Conservation (phyloP, 2,888 invertebrate species). For the Dione vanillae region DNA sequence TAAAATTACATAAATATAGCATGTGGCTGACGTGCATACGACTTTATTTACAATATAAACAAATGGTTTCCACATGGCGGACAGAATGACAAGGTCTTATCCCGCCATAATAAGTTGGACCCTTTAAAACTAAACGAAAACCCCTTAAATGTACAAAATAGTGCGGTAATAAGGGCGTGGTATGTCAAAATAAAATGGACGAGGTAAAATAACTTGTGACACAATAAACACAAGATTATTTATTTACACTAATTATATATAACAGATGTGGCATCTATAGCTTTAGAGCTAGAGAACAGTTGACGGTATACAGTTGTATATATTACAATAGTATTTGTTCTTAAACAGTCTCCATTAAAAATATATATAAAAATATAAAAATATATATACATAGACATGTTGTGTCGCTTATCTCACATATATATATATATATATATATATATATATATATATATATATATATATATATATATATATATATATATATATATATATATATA, state of each 20-base stretch:
- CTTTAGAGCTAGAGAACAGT: slow-evolving; percentile 31
- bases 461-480: no score
- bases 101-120: slow-evolving; percentile 50
- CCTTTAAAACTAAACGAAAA: slow-evolving; percentile 14
- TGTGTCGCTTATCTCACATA: no score
- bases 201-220: slow-evolving; percentile 67
- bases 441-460: no score
- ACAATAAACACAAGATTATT: slow-evolving; percentile 75
- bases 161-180: slow-evolving; percentile 38
- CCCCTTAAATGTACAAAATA: slow-evolving; percentile 1
- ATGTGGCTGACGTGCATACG: slow-evolving; percentile 67
- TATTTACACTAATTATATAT: slow-evolving; percentile 75
- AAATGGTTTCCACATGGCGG: slow-evolving; percentile 79
- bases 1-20: slow-evolving; percentile 49
- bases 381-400: no score
- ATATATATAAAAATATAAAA: no score
- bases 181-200: slow-evolving; percentile 53
- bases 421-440: no score
- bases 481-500: no score
- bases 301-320: slow-evolving; percentile 1
- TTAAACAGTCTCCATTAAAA: slow-evolving; percentile 6
- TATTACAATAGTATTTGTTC: slow-evolving; percentile 2
- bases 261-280: slow-evolving; percentile 67
- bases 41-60: slow-evolving; percentile 77
- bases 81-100: slow-evolving; percentile 74